Conservation (phyloP, 30 jellyfish, hydroid and myxozoan genomes). For the Euphysa ruthae region DNA sequence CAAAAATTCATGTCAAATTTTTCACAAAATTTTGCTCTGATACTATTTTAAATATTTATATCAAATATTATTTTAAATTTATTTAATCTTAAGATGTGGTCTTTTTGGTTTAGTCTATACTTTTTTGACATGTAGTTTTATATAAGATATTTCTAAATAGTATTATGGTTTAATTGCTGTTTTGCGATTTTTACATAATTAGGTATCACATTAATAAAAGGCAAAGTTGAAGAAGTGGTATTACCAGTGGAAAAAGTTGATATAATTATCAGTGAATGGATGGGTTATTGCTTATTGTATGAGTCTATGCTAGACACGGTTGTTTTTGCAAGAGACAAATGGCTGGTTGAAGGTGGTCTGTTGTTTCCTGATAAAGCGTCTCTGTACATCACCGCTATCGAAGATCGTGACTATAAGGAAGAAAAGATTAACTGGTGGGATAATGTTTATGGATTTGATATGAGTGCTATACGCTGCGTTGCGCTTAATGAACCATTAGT, state of each 20-base stretch:
- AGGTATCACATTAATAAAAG: constrained; percentile 88
- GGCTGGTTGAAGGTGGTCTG: constrained; percentile 95
- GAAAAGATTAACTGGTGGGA: constrained; percentile 99
- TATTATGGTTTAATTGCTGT: too few relatives aligned
- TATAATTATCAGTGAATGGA: constrained; percentile 98
- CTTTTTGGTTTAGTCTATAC: too few relatives aligned
- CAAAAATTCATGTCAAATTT: too few relatives aligned
- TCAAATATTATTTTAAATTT: too few relatives aligned
- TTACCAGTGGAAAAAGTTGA: constrained; percentile 97
- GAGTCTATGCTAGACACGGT: constrained; percentile 99
- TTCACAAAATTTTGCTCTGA: too few relatives aligned
- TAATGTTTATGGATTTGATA: constrained; percentile 97
- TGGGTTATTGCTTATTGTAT: constrained; percentile 95
- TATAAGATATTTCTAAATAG: too few relatives aligned
- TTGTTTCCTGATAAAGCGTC: constrained; percentile 96
- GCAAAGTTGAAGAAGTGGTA: constrained; percentile 88
- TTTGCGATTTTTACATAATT: too few relatives aligned
- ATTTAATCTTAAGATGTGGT: too few relatives aligned
- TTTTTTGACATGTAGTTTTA: too few relatives aligned
- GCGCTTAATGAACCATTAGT: constrained; percentile 97
- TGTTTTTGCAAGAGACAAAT: constrained; percentile 88
- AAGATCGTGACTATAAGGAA: constrained; percentile 93
- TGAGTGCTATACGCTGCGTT: constrained; percentile 89
- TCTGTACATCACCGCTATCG: constrained; percentile 86
- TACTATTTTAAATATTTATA: too few relatives aligned